Evolutionary conservation across 2,888 invertebrate species (phyloP).

Genomic region (Drosophila ustulata): DNA sequence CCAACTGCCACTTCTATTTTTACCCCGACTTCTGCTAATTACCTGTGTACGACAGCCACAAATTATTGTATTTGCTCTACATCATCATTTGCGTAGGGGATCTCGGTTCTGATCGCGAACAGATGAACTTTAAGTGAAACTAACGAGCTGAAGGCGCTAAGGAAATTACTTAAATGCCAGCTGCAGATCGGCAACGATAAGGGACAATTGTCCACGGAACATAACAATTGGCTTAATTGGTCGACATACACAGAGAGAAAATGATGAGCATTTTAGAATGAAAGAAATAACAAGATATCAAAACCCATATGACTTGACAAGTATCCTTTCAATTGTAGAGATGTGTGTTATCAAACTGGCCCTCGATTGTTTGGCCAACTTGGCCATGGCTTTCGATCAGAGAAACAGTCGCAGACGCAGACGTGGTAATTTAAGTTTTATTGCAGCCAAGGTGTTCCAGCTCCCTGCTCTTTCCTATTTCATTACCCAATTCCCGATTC

Average conservation of each 20-base stretch:
- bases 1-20: constrained; percentile 1
- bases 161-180: background rate
- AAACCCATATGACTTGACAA: too few species aligned
- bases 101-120: background rate
- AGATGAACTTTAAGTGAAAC: background rate
- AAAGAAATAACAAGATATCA: too few species aligned
- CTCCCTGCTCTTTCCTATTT: background rate
- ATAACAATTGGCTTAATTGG: background rate
- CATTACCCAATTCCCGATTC: background rate
- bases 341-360: too few species aligned
- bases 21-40: constrained; percentile 21
- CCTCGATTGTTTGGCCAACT: too few species aligned
- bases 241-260: background rate
- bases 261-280: too few species aligned
- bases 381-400: background rate
- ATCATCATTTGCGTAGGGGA: constrained; percentile 12
- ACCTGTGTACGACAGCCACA: constrained; percentile 11
- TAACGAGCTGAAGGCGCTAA: background rate
- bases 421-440: constrained; percentile 66
- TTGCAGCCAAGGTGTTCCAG: constrained; percentile 33
- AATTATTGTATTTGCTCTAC: constrained; percentile 23
- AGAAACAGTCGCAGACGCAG: constrained; percentile 4
- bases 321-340: too few species aligned
- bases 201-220: background rate
- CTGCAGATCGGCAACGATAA: background rate